These are phyloP conservation scores for Caenorhabditis uteleia DNA, from an alignment of 2,888 invertebrate genomes.

Conservation along the genomic window DNA sequence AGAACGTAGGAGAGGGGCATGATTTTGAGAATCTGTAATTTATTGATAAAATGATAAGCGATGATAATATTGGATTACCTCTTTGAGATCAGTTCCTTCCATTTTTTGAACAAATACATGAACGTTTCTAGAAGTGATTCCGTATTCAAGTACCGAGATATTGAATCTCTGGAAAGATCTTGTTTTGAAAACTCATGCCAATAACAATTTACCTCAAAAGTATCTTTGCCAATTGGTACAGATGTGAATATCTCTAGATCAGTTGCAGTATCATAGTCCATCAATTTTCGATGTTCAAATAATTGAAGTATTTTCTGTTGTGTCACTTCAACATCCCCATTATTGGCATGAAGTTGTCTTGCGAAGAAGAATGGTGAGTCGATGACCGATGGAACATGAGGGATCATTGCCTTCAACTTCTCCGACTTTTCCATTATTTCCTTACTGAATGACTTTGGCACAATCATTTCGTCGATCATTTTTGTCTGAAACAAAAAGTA, in stretches of 20 bases:
- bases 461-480: constrained; percentile 42
- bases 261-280: constrained; percentile 49
- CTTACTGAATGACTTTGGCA: constrained; percentile 34
- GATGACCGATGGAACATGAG: constrained; percentile 10
- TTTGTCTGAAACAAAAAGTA: background rate
- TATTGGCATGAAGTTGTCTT: constrained; percentile 51
- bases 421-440: constrained; percentile 47
- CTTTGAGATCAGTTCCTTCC: constrained; percentile 62
- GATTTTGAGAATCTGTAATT: constrained; percentile 55
- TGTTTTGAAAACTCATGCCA: background rate
- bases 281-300: constrained; percentile 21
- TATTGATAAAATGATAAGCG: background rate
- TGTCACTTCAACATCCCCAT: constrained; percentile 51
- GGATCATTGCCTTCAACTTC: constrained; percentile 37
- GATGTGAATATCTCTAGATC: constrained; percentile 47
- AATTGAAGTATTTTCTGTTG: constrained; percentile 24
- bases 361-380: constrained; percentile 61
- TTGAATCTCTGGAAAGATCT: constrained; percentile 55
- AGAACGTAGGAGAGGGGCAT: constrained; percentile 62
- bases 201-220: constrained; percentile 49
- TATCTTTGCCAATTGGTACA: constrained; percentile 47
- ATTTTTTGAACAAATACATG: constrained; percentile 65
- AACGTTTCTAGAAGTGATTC: constrained; percentile 54
- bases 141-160: constrained; percentile 54
- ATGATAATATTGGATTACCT: constrained; percentile 28